These are phyloP conservation scores for Corbicula japonica DNA, from an alignment of 2,888 invertebrate species.

Conservation along the genomic window DNA sequence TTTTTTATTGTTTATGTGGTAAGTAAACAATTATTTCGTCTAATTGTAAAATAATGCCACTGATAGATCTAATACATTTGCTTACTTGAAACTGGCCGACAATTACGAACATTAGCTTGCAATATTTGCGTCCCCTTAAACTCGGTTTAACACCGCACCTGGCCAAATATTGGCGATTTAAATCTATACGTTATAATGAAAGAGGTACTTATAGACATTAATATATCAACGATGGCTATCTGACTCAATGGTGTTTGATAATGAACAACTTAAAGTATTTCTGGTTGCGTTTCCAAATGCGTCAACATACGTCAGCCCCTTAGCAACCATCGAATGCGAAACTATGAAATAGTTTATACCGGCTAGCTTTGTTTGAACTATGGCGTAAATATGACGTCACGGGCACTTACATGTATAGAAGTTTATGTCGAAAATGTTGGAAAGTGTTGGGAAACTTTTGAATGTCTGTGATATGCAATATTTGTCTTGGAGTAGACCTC, in stretches of 20 bases:
- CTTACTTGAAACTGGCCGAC: too few species aligned
- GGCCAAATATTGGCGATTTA: too few species aligned
- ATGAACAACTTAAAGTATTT: slow-evolving; percentile 23
- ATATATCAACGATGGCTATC: too few species aligned
- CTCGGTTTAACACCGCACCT: too few species aligned
- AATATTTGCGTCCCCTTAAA: too few species aligned
- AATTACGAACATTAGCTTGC: too few species aligned
- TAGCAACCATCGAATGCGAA: slow-evolving; percentile 82
- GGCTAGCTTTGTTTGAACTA: slow-evolving; percentile 62
- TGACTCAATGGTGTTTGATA: not conserved
- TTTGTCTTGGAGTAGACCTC: slow-evolving; percentile 63
- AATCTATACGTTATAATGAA: too few species aligned
- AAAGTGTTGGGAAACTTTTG: slow-evolving; percentile 57
- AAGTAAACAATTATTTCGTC: too few species aligned
- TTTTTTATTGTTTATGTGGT: too few species aligned
- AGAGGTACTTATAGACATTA: too few species aligned
- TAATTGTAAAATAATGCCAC: too few species aligned
- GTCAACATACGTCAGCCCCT: slow-evolving; percentile 74
- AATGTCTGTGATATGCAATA: slow-evolving; percentile 61
- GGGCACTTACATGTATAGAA: slow-evolving; percentile 55
- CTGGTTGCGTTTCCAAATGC: slow-evolving; percentile 49
- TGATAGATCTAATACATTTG: too few species aligned
- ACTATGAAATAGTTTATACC: slow-evolving; percentile 55
- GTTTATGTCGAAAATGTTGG: slow-evolving; percentile 59
- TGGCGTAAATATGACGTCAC: slow-evolving; percentile 69